Conservation (phyloP, 1,140 invertebrate species). For the Polypedilum pembai region DNA sequence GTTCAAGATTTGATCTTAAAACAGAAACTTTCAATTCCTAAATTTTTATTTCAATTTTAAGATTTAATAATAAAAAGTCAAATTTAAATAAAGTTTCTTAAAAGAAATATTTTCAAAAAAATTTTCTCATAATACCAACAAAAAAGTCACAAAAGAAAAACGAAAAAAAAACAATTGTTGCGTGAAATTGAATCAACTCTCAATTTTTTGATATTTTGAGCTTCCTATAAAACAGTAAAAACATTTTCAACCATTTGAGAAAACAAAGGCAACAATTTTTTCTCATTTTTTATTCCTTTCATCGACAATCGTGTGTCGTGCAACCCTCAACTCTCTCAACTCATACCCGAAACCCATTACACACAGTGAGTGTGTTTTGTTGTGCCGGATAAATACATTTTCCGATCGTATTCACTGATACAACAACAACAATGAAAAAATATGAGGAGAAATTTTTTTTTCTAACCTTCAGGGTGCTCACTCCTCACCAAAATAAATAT, state of each 20-base stretch:
- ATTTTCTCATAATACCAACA: background rate
- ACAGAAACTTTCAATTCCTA: no score
- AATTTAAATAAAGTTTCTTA: no score
- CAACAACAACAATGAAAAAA: background rate
- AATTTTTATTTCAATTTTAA: no score
- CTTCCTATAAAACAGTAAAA: background rate
- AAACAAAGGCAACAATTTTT: background rate
- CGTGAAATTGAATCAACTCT: constrained; percentile 26
- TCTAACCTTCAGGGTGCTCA: constrained; percentile 18
- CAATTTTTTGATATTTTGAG: constrained; percentile 25
- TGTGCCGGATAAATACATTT: constrained; percentile 16
- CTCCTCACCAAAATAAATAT: background rate
- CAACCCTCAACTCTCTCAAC: no score
- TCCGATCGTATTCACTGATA: constrained; percentile 27
- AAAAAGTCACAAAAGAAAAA: background rate
- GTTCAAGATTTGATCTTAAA: no score
- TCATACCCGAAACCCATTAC: no score
- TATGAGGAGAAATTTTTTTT: background rate
- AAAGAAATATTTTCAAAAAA: no score
- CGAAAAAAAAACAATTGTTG: constrained; percentile 28
- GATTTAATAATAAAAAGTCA: no score
- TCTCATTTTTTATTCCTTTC: no score
- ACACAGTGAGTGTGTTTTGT: background rate
- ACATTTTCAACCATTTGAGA: background rate
- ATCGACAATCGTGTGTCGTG: no score